phyloP scores from a whole-genome alignment of 2,113 vertebrate genomes.

The Coptodon bakossiorum region DNA sequence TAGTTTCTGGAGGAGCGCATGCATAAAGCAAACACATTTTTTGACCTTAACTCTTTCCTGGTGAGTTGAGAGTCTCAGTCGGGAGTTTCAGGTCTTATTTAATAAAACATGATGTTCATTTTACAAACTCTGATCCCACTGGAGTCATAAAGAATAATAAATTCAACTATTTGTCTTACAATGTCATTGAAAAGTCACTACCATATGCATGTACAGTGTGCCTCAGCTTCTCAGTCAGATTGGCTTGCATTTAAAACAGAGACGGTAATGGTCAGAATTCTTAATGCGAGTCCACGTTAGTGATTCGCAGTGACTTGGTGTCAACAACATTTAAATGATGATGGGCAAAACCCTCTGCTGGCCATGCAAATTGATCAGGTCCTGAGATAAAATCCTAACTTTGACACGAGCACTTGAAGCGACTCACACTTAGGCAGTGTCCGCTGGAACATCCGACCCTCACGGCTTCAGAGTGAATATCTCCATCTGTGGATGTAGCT shows the following conservation, averaged over 20 bases:
- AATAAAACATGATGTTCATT: not conserved
- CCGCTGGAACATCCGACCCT: not conserved
- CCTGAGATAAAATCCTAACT: not conserved
- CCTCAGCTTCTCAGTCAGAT: not conserved
- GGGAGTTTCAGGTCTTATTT: not conserved
- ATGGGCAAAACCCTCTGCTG: rapidly evolving
- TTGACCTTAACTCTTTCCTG: not conserved
- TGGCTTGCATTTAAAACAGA: not conserved
- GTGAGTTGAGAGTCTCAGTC: not conserved
- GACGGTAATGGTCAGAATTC: rapidly evolving
- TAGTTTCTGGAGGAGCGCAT: rapidly evolving
- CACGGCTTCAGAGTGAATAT: not conserved
- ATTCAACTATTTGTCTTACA: not conserved
- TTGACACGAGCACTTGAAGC: not conserved
- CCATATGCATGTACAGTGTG: not conserved
- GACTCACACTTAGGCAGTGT: not conserved
- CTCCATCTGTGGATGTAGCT: not conserved
- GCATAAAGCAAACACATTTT: not conserved
- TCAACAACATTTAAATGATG: rapidly evolving
- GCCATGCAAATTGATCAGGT: not conserved
- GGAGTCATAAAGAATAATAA: not conserved
- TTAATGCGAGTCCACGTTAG: rapidly evolving
- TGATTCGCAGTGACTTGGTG: not conserved
- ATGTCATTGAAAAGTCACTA: not conserved
- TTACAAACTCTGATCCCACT: not conserved